Evolutionary conservation across 2,797 vertebrate species (phyloP), one percentile per base, ranked within the genome.

Genomic region (Danio choprae): DNA sequence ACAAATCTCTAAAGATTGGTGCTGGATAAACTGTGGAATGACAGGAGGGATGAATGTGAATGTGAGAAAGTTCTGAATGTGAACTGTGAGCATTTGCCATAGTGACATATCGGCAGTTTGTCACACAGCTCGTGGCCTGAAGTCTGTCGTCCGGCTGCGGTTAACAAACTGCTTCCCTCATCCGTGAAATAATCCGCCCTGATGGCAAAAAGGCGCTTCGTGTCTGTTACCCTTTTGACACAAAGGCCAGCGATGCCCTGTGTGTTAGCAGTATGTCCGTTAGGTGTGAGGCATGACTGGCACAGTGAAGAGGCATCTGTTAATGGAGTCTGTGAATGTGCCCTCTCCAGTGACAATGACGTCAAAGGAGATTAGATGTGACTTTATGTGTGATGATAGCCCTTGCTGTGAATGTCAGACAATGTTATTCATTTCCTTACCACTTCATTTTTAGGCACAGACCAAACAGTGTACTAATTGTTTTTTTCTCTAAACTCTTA

Each of bases 371-470:
- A 67, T 73, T 48, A 80, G 84, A 80, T 20, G n/a, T 67, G 84
- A 68, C 73, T 85, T 80, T 74, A 77, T 77, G 81, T 77, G 72
- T 72, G 81, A 82, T 77, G 67, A 80, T 77, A 65, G 68, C 76
- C 51, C 74, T 75, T 77, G 68, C 73, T 80, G 67, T 67, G 82
- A 81, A 81, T 76, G 78, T 80, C 79, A 76, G 77, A 80, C 80
- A 70, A 64, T 80, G 78, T 76, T 75, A 80, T 76, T 83, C 58
- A 76, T 80, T 64, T 79, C 72, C 77, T 63, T 75, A 65, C 65
- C 43, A 75, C 62, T 73, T 68, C 22, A 56, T 44, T 60, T 77
- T 76, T 76, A 81, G 67, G 58, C 55, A 53, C 64, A 62, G 46
- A 55, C 59, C 76, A 43, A 60, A 71, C 64, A 50, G 62, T 63